Base-by-base conservation (phyloP, 2,888 invertebrate genomes). In the Carcina quercana region DNA sequence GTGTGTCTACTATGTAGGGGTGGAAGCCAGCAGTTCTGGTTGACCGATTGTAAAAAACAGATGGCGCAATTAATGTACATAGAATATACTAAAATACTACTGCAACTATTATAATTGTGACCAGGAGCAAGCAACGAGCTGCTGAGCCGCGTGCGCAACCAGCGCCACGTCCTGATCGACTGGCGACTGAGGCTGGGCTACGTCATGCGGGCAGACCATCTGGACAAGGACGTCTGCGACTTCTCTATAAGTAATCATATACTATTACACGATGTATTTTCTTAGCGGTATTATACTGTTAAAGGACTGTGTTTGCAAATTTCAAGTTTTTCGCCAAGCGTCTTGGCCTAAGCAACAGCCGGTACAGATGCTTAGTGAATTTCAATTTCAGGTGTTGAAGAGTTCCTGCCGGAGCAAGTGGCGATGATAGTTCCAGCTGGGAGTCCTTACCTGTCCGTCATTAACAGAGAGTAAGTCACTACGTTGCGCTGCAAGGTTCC, bases 401-500 rank as follows among this genome's bases (percentile, higher is more conserved):
- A 93, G 38, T 92, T 95, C 57, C 83, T 93, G 44, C 88, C 91
- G 27, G 95, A 96, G 61, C 88, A 91, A 48, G 87, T 96, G 21
- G 91, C 91, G 0, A 84, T 96, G 80, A 87, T 94, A 31, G 83
- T 95, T 7, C 88, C 92, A 0, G 78, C 86, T 1, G 88, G 89
- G 11, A 95, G 91, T 50, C 95, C 95, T 0, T 95, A 94, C 54
- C 69, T 94, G 7, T 64, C 87, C 2, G 82, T 91, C 30, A 88
- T 96, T 19, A 93, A 96, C 59, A 86, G 88, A 36, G 92, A 95
- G 93, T 93, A 73, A 87, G 90, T 10, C n/a, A n/a, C n/a, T n/a
- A n/a, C n/a, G n/a, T n/a, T n/a, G n/a, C n/a, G n/a, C n/a, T n/a
- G n/a, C n/a, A n/a, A n/a, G n/a, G n/a, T n/a, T n/a, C n/a, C n/a